phyloP scores from a whole-genome alignment of 2,888 invertebrate genomes.

The Ommatoiulus sabulosus region DNA sequence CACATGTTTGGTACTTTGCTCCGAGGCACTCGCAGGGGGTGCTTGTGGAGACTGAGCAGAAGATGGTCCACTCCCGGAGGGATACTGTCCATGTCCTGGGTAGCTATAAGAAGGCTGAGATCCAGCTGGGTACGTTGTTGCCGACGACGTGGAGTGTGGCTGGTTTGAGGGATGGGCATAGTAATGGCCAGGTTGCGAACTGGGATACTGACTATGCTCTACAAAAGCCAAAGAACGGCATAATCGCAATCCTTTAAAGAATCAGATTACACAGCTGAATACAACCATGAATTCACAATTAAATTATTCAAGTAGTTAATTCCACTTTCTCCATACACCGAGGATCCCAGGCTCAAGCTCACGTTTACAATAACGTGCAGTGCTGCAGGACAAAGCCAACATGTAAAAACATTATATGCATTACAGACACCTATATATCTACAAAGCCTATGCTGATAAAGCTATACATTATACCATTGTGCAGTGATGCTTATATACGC shows the following conservation, averaged over 20 bases:
- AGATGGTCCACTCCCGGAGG: constrained; percentile 51
- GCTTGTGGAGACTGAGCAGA: constrained; percentile 53
- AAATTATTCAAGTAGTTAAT: neutral
- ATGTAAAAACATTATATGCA: neutral
- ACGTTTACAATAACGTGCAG: neutral
- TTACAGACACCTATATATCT: neutral
- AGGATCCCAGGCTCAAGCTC: neutral
- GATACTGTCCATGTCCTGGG: constrained; percentile 49
- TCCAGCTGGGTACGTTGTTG: constrained; percentile 47
- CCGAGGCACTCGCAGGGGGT: neutral
- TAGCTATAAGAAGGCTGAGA: constrained; percentile 57
- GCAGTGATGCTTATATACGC: neutral
- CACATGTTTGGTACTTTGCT: constrained; percentile 53
- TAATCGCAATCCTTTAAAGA: neutral
- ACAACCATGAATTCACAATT: neutral
- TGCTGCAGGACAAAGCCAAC: neutral
- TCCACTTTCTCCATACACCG: neutral
- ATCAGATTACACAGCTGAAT: neutral
- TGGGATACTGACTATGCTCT: constrained; percentile 53
- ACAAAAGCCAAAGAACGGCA: constrained; percentile 25
- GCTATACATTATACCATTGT: neutral
- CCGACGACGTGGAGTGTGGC: constrained; percentile 55
- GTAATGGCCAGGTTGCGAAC: constrained; percentile 47
- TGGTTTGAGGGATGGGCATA: constrained; percentile 40
- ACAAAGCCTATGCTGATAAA: neutral